Evolutionary conservation across 92 coral and sea anemone genomes (phyloP), one percentile per base, ranked within the genome.

Genomic region (Isaurus tuberculatus): DNA sequence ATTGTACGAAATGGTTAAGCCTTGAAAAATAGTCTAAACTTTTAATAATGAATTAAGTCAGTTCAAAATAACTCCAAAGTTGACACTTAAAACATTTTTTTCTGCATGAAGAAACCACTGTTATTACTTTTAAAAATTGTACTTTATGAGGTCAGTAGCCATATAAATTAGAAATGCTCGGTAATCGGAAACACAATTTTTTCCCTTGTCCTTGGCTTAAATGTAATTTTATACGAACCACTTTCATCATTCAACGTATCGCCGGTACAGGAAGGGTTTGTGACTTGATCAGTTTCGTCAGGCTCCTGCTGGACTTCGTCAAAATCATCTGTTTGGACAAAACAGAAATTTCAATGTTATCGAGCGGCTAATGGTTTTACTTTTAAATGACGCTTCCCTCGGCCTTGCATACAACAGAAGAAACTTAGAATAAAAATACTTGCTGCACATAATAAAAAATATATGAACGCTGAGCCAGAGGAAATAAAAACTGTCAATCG

Each of bases 21-120:
- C 16, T 49, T 19, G 22, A 49, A 49, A 61, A 61, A 20, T 22
- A 61, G 32, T 22, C 32, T 61, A 31, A 61, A n/a, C 23, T 23
- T 61, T 61, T 61, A 61, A 61, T 8, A 61, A 61, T 61, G 31
- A 61, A 61, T 61, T 22, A 61, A 23, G 7, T 55, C 63, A 2
- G 67, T n/a, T 61, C 32, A 61, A 61, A 61, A 23, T 61, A 61
- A 61, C 20, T 23, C 67, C 22, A 61, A 61, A 19, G 67, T 3
- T 22, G 67, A 61, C 31, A 61, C 32, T 61, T 61, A 61, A 61
- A 10, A 61, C 65, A 58, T 58, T 58, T 58, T 58, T 58, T 58
- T 58, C 28, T 58, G 65, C 65, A 20, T 19, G 65, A 58, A 58
- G 65, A 58, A 58, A 58, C 65, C 65, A 58, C 65, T 58, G 65